Evolutionary conservation across 2,797 vertebrate species (phyloP).

Genomic region (Novumbra hubbsi): DNA sequence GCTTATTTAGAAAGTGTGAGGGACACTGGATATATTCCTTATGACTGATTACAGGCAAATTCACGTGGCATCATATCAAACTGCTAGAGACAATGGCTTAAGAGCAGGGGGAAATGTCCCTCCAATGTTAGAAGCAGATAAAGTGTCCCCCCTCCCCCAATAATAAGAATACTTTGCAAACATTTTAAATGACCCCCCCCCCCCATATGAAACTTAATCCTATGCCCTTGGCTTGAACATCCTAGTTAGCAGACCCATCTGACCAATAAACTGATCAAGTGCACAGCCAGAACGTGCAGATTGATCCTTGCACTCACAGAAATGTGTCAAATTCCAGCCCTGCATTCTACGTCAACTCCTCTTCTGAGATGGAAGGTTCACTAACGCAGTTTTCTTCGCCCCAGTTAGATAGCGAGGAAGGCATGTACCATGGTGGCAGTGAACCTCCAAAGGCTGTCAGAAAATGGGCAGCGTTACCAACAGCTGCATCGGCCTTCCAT

Average conservation of each 20-base stretch:
- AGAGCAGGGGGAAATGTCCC: constrained; percentile 23
- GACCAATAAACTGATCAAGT: constrained; percentile 28
- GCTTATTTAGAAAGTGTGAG: constrained; percentile 49
- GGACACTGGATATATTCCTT: constrained; percentile 33
- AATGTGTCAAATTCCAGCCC: constrained; percentile 76
- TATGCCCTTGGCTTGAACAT: neutral
- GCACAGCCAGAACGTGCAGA: constrained; percentile 43
- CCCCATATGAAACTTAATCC: no score
- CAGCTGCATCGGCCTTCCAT: constrained; percentile 30
- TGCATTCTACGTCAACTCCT: constrained; percentile 36
- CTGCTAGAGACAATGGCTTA: neutral
- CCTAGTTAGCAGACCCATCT: constrained; percentile 28
- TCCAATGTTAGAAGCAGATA: no score
- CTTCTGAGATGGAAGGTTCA: constrained; percentile 31
- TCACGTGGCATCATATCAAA: neutral
- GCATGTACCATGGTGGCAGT: constrained; percentile 59
- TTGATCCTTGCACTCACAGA: constrained; percentile 61
- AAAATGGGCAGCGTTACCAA: constrained; percentile 30
- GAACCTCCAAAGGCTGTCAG: constrained; percentile 32
- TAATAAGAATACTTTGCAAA: neutral
- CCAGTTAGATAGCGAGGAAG: constrained; percentile 22
- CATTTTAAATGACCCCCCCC: no score
- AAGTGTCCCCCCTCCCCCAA: constrained; percentile 26
- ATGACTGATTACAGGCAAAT: constrained; percentile 8
- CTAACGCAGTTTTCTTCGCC: neutral